Evolutionary conservation across 1,140 invertebrate genomes (phyloP).

Genomic region (Lutraria rhynchaena): DNA sequence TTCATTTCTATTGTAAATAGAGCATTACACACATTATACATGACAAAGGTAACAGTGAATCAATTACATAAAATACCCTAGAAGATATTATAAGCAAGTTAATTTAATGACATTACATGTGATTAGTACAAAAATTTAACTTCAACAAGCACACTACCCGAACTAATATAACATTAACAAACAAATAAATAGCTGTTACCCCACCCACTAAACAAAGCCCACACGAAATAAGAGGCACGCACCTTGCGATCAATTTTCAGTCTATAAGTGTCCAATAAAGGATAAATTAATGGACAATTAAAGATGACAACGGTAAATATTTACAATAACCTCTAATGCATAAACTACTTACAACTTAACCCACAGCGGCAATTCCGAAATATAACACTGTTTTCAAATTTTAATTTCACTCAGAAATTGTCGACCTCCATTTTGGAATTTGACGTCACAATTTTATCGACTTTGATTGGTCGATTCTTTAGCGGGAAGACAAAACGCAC

Average conservation of each 20-base stretch:
- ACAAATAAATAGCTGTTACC: neutral
- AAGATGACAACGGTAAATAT: neutral
- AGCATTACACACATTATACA: no score
- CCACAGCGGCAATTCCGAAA: conserved; percentile 22
- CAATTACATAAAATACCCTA: no score
- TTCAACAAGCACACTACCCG: neutral
- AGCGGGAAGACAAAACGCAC: conserved; percentile 43
- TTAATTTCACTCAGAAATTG: conserved; percentile 42
- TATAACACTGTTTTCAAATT: conserved; percentile 29
- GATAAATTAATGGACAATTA: neutral
- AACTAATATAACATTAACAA: neutral
- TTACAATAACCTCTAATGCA: neutral
- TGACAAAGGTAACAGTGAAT: no score
- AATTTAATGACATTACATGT: no score
- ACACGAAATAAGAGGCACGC: conserved; percentile 42
- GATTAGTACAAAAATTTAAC: neutral
- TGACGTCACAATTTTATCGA: conserved; percentile 21
- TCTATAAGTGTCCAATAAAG: conserved; percentile 6
- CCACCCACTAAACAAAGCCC: conserved; percentile 44
- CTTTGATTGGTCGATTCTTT: conserved; percentile 23
- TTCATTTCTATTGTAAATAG: no score
- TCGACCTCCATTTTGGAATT: conserved; percentile 42
- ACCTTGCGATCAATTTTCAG: conserved; percentile 38
- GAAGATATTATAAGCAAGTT: no score
- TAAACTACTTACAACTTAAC: conserved; percentile 8